These are phyloP conservation scores for Syrista parreyssii DNA, from an alignment of 2,888 invertebrate genomes.

Conservation along the genomic window DNA sequence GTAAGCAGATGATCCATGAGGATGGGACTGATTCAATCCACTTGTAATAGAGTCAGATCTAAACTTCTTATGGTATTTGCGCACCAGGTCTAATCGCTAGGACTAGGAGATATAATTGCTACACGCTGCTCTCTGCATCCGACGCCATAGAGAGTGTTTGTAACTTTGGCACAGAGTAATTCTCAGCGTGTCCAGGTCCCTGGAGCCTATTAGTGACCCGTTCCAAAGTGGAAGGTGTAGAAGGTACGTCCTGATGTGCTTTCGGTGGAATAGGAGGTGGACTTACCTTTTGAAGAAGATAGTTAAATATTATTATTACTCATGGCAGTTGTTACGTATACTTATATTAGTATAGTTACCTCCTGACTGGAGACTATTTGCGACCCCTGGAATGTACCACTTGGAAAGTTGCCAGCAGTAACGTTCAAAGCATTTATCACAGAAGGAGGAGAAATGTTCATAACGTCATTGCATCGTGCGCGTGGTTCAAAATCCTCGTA, in stretches of 20 bases:
- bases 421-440: constrained; percentile 56
- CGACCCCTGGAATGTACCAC: constrained; percentile 54
- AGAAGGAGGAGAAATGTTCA: constrained; percentile 63
- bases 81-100: constrained; percentile 45
- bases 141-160: constrained; percentile 62
- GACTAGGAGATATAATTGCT: constrained; percentile 54
- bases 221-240: constrained; percentile 62
- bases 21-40: neutral
- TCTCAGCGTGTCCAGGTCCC: constrained; percentile 54
- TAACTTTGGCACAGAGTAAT: constrained; percentile 64
- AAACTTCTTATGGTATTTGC: constrained; percentile 9
- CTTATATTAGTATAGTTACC: constrained; percentile 34
- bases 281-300: constrained; percentile 45
- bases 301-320: neutral
- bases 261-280: constrained; percentile 65
- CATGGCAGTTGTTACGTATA: neutral
- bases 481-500: constrained; percentile 66
- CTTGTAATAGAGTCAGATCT: neutral
- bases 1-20: neutral
- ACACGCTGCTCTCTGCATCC: constrained; percentile 61
- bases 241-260: constrained; percentile 60
- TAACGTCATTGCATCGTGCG: constrained; percentile 60
- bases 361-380: constrained; percentile 54
- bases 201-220: constrained; percentile 50
- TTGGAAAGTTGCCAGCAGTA: constrained; percentile 54